Base-by-base conservation (phyloP, 2,797 vertebrate species). In the Smutsia gigantea region DNA sequence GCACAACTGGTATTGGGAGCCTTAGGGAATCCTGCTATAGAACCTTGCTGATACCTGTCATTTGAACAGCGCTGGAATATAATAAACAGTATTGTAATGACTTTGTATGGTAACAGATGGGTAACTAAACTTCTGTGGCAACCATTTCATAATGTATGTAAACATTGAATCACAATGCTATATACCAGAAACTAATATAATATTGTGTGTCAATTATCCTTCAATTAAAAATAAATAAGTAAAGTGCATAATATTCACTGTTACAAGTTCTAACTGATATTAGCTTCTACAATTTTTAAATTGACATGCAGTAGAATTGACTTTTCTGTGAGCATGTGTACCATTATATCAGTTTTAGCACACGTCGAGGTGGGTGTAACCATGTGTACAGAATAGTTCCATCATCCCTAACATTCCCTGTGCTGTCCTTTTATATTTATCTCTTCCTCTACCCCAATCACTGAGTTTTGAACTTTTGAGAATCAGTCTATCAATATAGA, bases 211-310 rank as follows among this genome's bases (percentile, higher is more conserved):
- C 19, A 0, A 1, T 53, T 34, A 23, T 51, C 23, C 49, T 75
- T 75, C 18, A 34, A 23, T 53, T 51, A 53, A 75, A 75, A 66
- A 63, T 63, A n/a, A 75, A 75, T n/a, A 53, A 53, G 23, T 53
- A 31, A 75, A 98, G 82, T 63, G 61, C 0, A 1, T 96, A 94
- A 95, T 96, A 97, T 96, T 96, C 66, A 87, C 83, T 78, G 87
- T 46, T 95, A 87, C 78, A 95, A 96, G 97, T 97, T 92, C 96
- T 90, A 96, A 92, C 87, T 91, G 75, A 46, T 97, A 87, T 18
- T 89, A 90, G 90, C 93, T 96, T 97, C 95, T 96, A 83, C 17
- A 83, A 34, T 64, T 51, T 92, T 74, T 87, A 72, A 78, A 68
- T 53, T n/a, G 53, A 4, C n/a, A 23, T 31, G 34, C 39, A 17